A percentile compares a stretch with the other conserved stretches of the same genome.
Conservation (phyloP, 2,888 invertebrate species). For the Smittia aterrima region DNA sequence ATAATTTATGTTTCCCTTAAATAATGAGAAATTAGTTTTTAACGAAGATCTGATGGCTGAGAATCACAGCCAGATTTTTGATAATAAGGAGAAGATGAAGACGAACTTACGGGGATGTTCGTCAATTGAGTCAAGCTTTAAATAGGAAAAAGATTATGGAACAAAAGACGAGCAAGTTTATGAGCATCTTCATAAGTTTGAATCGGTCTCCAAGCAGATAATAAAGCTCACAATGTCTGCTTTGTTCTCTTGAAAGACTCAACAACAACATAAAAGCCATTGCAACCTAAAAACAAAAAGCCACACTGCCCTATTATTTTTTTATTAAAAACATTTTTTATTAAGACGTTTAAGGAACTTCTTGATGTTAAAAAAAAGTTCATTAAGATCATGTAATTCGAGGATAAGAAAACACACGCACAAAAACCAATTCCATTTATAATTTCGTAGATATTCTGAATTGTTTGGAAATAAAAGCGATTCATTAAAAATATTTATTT, state of each 20-base stretch:
- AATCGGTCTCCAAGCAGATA: neutral
- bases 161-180: neutral
- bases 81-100: no score
- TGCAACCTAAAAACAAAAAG: neutral
- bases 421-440: conserved; percentile 1
- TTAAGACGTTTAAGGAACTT: neutral
- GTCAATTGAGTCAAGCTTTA: no score
- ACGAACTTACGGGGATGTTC: no score
- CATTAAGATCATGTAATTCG: neutral
- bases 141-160: neutral
- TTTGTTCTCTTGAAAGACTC: neutral
- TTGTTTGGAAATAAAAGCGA: conserved; percentile 23
- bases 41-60: conserved; percentile 1
- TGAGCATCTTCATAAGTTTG: neutral
- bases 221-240: neutral
- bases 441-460: neutral
- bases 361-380: neutral
- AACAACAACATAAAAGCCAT: conserved; percentile 6
- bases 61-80: no score
- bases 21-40: neutral
- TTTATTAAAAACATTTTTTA: neutral
- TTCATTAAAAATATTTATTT: neutral
- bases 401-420: neutral
- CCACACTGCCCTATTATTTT: conserved; percentile 17
- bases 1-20: conserved; percentile 19